These are phyloP conservation scores for Dinoponera quadriceps DNA, from an alignment of 1,140 invertebrate species.

Conservation along the genomic window DNA sequence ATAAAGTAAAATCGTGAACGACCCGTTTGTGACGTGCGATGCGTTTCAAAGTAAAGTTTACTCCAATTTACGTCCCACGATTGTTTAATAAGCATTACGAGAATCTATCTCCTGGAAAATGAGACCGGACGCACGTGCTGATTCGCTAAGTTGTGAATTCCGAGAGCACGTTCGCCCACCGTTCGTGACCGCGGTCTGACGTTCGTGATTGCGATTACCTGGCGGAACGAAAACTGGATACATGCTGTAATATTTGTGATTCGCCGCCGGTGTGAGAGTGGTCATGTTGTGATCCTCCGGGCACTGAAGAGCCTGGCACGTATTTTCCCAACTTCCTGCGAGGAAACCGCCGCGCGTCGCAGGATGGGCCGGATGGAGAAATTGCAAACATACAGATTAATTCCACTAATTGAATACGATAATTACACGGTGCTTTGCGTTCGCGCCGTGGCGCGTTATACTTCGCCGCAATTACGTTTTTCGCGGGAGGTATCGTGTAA, in stretches of 20 bases:
- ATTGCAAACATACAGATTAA: conserved; percentile 27
- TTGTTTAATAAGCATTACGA: no score
- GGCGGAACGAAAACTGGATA: conserved; percentile 70
- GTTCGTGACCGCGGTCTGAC: not conserved
- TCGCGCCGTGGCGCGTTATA: not conserved
- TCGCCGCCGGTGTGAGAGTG: conserved; percentile 84
- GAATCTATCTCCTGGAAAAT: no score
- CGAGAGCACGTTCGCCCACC: not conserved
- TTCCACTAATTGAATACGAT: not conserved
- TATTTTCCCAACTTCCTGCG: conserved; percentile 13
- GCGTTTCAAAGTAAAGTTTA: no score
- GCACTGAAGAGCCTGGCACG: conserved; percentile 84
- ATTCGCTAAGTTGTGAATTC: not conserved
- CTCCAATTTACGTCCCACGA: no score
- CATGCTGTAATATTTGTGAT: conserved; percentile 87
- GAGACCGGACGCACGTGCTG: not conserved
- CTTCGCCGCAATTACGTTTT: not conserved
- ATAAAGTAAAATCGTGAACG: no score
- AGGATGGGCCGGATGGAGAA: not conserved
- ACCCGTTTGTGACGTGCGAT: no score
- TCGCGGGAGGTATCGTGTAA: not conserved
- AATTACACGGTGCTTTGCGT: not conserved
- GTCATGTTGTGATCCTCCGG: conserved; percentile 86
- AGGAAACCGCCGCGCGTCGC: conserved; percentile 4
- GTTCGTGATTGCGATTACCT: conserved; percentile 58